Evolutionary conservation across 2,888 invertebrate genomes (phyloP), one percentile per base, ranked within the genome.

Genomic region (Dicyrtomina minuta): DNA sequence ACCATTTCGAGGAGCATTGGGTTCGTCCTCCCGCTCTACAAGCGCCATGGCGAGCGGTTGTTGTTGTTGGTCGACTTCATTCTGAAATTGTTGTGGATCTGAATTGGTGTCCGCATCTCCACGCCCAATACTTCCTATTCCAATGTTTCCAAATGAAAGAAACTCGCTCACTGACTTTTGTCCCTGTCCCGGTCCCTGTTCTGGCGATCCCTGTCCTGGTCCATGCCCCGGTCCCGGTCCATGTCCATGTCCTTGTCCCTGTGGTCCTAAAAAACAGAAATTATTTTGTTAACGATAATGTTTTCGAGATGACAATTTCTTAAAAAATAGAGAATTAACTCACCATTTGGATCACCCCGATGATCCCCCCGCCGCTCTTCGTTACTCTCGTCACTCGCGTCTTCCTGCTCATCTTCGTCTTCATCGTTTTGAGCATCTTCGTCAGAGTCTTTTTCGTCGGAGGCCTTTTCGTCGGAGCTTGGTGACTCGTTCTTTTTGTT

Each of bases 1-100:
- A 70, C 70, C 70, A 58, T n/a, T n/a, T n/a, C n/a, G n/a, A n/a
- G 70, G 70, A 33, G 55, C 67, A 33, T 49, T 55, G 24, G 49
- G n/a, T 51, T 70, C 71, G 13, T 72, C 76, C 71, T 78, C 78
- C 39, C 61, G 73, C 65, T 76, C 71, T 33, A 78, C 78, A 4
- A 78, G 75, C 61, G 78, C 78, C 64, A 78, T 74, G 10, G 76
- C 78, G 60, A 78, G 68, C 15, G 78, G 78, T 55, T 68, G 66
- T 67, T 75, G 74, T 24, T n/a, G n/a, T n/a, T n/a, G n/a, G n/a
- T 73, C 75, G 43, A 70, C 72, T 22, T 75, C 75, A 56, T 71
- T 73, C 59, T 77, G 74, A 26, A 60, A 61, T 22, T 72, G 56
- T 22, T 70, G 51, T 15, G 72, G 66, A 43, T 55, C 46, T 65